Evolutionary conservation across 2,888 invertebrate species (phyloP), one percentile per base, ranked within the genome.

Genomic region (Entomobrya proxima): DNA sequence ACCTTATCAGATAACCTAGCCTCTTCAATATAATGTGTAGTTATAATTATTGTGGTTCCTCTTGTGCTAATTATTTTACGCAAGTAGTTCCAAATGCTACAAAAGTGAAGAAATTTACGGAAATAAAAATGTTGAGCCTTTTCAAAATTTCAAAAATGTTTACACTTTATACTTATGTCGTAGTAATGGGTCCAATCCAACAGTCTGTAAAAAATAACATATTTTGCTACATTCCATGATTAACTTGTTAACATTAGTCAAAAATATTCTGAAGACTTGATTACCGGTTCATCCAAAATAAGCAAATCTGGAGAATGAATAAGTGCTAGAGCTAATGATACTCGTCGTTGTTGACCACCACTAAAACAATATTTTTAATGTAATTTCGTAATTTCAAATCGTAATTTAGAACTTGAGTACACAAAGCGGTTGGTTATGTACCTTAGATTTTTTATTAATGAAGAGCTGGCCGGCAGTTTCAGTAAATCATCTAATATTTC

Each of bases 181-280:
- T 7, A 40, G 35, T 3, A 69, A 9, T 6, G 97, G 97, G 93
- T 97, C 97, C 80, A 98, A 97, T 2, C 97, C 97, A 58, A 97
- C 97, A 0, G 97, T 98, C 0, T 64, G 18, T n/a, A n/a, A n/a
- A n/a, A n/a, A n/a, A n/a, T n/a, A n/a, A n/a, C n/a, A n/a, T n/a
- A n/a, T n/a, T n/a, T n/a, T n/a, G n/a, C n/a, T n/a, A n/a, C n/a
- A n/a, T n/a, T n/a, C n/a, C n/a, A n/a, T n/a, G n/a, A n/a, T n/a
- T n/a, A n/a, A n/a, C n/a, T n/a, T n/a, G n/a, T n/a, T n/a, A n/a
- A n/a, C n/a, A n/a, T n/a, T n/a, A n/a, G n/a, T n/a, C n/a, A n/a
- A n/a, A n/a, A n/a, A n/a, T n/a, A n/a, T n/a, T n/a, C n/a, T n/a
- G n/a, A n/a, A n/a, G n/a, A n/a, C n/a, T n/a, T n/a, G n/a, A n/a